phyloP scores from a whole-genome alignment of 2,888 invertebrate species.

The Leptinotarsa juncta region DNA sequence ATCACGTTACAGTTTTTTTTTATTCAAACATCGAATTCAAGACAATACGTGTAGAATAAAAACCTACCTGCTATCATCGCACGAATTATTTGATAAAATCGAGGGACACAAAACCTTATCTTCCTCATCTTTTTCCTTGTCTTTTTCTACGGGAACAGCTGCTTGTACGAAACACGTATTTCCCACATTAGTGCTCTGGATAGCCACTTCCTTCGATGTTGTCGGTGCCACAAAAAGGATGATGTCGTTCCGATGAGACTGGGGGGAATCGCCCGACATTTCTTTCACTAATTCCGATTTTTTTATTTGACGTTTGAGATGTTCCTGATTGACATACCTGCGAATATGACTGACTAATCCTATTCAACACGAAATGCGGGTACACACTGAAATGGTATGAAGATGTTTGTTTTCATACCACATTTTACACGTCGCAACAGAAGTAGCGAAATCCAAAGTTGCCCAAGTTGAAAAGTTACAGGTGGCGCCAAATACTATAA shows the following conservation, averaged over 20 bases:
- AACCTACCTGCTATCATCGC: constrained; percentile 31
- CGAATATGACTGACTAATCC: constrained; percentile 12
- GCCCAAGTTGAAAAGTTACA: neutral
- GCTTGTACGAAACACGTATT: constrained; percentile 47
- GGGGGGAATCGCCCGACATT: constrained; percentile 58
- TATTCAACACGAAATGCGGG: neutral
- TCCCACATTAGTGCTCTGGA: constrained; percentile 44
- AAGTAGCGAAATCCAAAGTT: neutral
- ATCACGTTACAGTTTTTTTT: too few species aligned
- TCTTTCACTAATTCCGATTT: constrained; percentile 40
- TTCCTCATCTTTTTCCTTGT: constrained; percentile 48
- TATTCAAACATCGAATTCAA: too few species aligned
- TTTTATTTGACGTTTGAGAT: constrained; percentile 34
- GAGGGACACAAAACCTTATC: constrained; percentile 47
- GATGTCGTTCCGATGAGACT: constrained; percentile 52
- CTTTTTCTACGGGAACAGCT: constrained; percentile 54
- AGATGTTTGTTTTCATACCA: neutral
- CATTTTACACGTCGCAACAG: neutral
- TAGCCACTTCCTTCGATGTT: constrained; percentile 53
- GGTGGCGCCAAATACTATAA: too few species aligned
- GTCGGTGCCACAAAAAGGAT: constrained; percentile 53
- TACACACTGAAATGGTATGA: neutral
- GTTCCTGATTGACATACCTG: constrained; percentile 17
- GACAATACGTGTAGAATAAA: too few species aligned
- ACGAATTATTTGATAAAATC: constrained; percentile 41